Evolutionary conservation across 1,140 invertebrate species (phyloP).

Genomic region (Achroia grisella): DNA sequence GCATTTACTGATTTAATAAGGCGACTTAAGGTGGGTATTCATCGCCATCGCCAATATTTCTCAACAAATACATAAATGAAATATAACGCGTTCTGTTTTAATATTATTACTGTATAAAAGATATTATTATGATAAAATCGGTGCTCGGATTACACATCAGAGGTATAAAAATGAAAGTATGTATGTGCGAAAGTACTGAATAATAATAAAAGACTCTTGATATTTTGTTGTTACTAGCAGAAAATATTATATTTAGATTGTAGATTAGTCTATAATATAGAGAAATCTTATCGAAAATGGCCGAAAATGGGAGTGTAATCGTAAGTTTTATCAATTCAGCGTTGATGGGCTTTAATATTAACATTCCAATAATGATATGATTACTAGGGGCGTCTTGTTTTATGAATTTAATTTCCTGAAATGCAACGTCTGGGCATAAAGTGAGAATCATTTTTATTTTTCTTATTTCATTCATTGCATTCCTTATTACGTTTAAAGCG

Average conservation of each 20-base stretch:
- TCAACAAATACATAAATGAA: too few relatives aligned
- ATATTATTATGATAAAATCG: slow-evolving; percentile 29
- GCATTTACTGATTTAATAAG: background rate
- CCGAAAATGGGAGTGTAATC: slow-evolving; percentile 1
- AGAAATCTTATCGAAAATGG: slow-evolving; percentile 4
- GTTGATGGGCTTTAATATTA: slow-evolving; percentile 12
- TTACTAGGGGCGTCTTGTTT: background rate
- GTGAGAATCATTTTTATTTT: slow-evolving; percentile 7
- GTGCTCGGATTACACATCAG: slow-evolving; percentile 55
- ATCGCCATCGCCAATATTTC: too few relatives aligned
- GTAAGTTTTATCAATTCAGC: slow-evolving; percentile 7
- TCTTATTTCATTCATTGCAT: slow-evolving; percentile 15
- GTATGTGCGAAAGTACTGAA: slow-evolving; percentile 27
- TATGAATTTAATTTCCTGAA: slow-evolving; percentile 5
- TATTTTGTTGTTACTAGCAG: slow-evolving; percentile 33
- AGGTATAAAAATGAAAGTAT: slow-evolving; percentile 31
- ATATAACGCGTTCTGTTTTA: too few relatives aligned
- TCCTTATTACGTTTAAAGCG: slow-evolving; percentile 5
- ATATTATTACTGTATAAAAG: too few relatives aligned
- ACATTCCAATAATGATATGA: slow-evolving; percentile 11
- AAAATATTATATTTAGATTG: slow-evolving; percentile 24
- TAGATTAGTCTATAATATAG: slow-evolving; percentile 19
- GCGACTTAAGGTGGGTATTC: too few relatives aligned
- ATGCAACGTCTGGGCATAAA: background rate
- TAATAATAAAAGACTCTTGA: slow-evolving; percentile 21